Conservation (phyloP, 2,113 vertebrate genomes). For the Rousettus leschenaultii region DNA sequence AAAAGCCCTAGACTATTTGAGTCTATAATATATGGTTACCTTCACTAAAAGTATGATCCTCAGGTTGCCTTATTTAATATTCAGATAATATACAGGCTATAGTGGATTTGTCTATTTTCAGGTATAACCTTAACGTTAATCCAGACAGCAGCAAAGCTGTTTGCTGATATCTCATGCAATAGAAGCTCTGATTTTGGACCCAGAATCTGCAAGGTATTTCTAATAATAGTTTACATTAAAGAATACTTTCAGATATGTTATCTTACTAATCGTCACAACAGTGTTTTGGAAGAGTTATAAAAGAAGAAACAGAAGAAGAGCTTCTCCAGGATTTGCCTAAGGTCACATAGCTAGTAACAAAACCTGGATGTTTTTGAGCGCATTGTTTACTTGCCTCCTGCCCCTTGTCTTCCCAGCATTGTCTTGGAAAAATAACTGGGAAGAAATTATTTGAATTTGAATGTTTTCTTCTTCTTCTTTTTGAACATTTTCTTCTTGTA, state of each 20-base stretch:
- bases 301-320: background rate
- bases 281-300: background rate
- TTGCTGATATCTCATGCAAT: slow-evolving; percentile 94
- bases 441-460: slow-evolving; percentile 5
- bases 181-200: slow-evolving; percentile 96
- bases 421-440: background rate
- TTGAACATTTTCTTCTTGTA: background rate
- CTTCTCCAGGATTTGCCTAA: background rate
- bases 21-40: background rate
- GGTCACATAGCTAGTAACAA: background rate
- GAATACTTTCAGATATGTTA: background rate
- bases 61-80: background rate
- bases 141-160: slow-evolving; percentile 97
- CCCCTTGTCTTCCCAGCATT: background rate
- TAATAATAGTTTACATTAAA: background rate
- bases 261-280: background rate
- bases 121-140: slow-evolving; percentile 62
- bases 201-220: slow-evolving; percentile 92
- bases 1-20: background rate
- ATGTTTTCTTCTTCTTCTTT: background rate
- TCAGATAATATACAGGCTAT: background rate
- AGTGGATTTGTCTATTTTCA: background rate
- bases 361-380: background rate
- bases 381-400: background rate
- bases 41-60: background rate